Evolutionary conservation across 2,797 vertebrate genomes (phyloP), one percentile per base, ranked within the genome.

Genomic region (Gastrophryne carolinensis): DNA sequence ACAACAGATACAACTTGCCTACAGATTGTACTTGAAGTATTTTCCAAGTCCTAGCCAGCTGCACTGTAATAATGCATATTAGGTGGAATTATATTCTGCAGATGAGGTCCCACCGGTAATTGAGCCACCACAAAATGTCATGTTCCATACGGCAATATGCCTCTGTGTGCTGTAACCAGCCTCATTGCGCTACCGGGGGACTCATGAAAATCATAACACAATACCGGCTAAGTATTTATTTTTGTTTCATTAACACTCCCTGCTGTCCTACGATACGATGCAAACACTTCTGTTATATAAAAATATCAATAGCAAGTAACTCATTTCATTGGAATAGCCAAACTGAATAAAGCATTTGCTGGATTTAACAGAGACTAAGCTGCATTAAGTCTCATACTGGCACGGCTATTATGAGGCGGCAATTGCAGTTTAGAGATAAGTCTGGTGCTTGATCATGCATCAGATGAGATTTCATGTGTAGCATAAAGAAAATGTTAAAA

Each of bases 331-430:
- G 83, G 84, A 79, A 84, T 83, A 80, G 82, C 76, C 47, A 63
- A 67, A 81, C 67, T 83, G 81, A 72, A 56, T 56, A 4, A 15
- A 70, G 17, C 29, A 30, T 21, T 10, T 47, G 26, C 75, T 84
- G 85, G 75, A 61, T 81, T 78, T 82, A 84, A 84, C 80, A 76
- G 37, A 29, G 60, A 84, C 88, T 84, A 81, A 87, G 82, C 74
- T 79, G 80, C 17, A 58, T 49, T 61, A 80, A 81, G 72, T 79
- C 81, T 84, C 86, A 79, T 77, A 34, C 79, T 71, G 80, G 49
- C 63, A 79, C 21, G 50, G 73, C 80, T 78, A 80, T 81, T 83
- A 84, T 79, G 78, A 32, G 63, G 80, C 74, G 21, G 50, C 26
- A 60, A 47, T 44, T 56, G 72, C 32, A 54, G 65, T 50, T 75